Base-by-base conservation (phyloP, 2,797 vertebrate genomes). In the Caiman crocodilus region DNA sequence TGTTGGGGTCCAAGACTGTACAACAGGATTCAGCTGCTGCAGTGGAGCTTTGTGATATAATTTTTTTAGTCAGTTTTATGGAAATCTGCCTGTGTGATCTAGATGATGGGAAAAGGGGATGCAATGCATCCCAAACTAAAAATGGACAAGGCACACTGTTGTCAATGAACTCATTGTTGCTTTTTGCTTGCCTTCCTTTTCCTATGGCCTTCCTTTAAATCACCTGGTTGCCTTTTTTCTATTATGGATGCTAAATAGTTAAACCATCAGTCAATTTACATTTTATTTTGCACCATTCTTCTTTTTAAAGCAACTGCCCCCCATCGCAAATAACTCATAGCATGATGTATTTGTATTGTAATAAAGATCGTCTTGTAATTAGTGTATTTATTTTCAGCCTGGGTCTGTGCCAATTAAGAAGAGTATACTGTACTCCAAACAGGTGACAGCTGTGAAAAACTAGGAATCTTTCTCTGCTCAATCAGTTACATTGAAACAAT, bases 361-460 rank as follows among this genome's bases (percentile, higher is more conserved):
- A 93, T 82, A 80, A 89, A 20, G 81, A 90, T 91, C 83, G 88
- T 67, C 81, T 77, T 82, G 60, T 59, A 92, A 35, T 30, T 42
- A 88, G 6, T 58, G 6, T 7, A 18, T 75, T 83, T 89, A 23
- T 93, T 91, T 90, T 16, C 69, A 92, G 35, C 63, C 86, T 79
- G 88, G 75, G 69, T 42, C 84, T 17, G 21, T 92, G 80, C 74
- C 58, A 86, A 76, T 88, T 93, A 82, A 87, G 79, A 95, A 81
- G 30, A 81, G 26, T 85, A 73, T 84, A 6, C 91, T 89, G 61
- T 77, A 61, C 67, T 87, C 61, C 35, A 90, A 69, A 32, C 75
- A 90, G 81, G 88, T 93, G 87, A 67, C 84, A 87, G 88, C 89
- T 94, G 80, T 94, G 89, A 87, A 94, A 96, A 96, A 94, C 75